phyloP scores from a whole-genome alignment of 2,113 vertebrate genomes.

The Grallaria varia region DNA sequence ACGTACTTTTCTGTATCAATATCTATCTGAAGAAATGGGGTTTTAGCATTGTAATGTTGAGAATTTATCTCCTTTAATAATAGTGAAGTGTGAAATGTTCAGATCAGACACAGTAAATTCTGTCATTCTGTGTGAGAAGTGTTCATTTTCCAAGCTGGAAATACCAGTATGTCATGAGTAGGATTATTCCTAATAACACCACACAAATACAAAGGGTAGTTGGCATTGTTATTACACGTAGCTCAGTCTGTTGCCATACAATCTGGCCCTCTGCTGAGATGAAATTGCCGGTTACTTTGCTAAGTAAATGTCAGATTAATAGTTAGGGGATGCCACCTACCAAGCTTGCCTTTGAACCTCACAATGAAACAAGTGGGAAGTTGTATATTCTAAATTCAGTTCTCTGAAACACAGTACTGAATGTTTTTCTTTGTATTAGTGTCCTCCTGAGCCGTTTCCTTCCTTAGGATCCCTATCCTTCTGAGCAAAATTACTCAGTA shows the following conservation, averaged over 20 bases:
- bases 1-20: background rate
- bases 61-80: background rate
- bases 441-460: background rate
- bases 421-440: background rate
- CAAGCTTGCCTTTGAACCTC: constrained; percentile 18
- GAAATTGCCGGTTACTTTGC: constrained; percentile 29
- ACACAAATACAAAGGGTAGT: background rate
- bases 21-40: background rate
- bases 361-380: background rate
- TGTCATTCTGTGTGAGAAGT: background rate
- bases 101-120: background rate
- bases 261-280: constrained; percentile 4
- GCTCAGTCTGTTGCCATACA: constrained; percentile 3
- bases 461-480: background rate
- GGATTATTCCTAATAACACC: background rate
- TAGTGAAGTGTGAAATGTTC: background rate
- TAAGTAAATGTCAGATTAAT: constrained; percentile 21
- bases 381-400: background rate
- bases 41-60: background rate
- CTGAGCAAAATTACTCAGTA: background rate
- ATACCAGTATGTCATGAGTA: background rate
- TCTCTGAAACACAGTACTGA: background rate
- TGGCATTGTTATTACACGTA: background rate
- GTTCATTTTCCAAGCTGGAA: constrained; percentile 15
- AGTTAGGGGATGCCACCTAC: constrained; percentile 6